Evolutionary conservation across 2,888 invertebrate species (phyloP), one percentile per base, ranked within the genome.

Genomic region (Cryptophagus acutangulus): DNA sequence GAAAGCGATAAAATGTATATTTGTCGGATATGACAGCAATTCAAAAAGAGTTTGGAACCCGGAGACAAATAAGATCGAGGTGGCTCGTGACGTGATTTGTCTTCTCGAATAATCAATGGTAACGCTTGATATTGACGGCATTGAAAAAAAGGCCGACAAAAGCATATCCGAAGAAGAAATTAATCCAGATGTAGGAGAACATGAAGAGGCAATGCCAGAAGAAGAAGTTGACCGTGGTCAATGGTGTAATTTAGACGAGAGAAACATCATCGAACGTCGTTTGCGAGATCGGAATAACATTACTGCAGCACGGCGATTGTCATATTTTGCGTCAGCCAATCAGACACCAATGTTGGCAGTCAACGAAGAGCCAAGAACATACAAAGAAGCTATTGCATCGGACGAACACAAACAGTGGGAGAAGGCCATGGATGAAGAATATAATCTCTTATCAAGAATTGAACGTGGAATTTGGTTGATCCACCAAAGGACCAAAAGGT

Each of bases 61-160:
- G 4, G 28, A 33, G 3, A 42, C 41, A 1, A 49, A 40, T 25
- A 54, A 48, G 34, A 46, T 57, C n/a, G 46, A 35, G 2, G 43
- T 53, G 9, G 50, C 49, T 9, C 45, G 49, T 29, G 43, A 57
- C 41, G 55, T 59, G 2, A 40, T 35, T 2, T 53, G 57, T 28
- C n/a, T 26, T 26, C 10, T 12, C n/a, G 26, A 26, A 26, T 8
- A 20, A 8, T 20, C 20, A 20, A 6, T 8, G 9, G 20, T 20
- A 8, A 9, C 6, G 9, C 6, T 20, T 20, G 20, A 20, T 6
- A 20, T 20, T 6, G 20, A 20, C 9, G 20, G 9, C 5, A 20
- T 20, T 20, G 20, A 20, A 20, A 5, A 20, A 20, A 20, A 20
- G 9, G 20, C 9, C 9, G 26, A 26, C 26, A n/a, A n/a, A 26